Evolutionary conservation across 2,797 vertebrate genomes (phyloP), one percentile per base, ranked within the genome.

Genomic region (Ctenosaura bakeri): DNA sequence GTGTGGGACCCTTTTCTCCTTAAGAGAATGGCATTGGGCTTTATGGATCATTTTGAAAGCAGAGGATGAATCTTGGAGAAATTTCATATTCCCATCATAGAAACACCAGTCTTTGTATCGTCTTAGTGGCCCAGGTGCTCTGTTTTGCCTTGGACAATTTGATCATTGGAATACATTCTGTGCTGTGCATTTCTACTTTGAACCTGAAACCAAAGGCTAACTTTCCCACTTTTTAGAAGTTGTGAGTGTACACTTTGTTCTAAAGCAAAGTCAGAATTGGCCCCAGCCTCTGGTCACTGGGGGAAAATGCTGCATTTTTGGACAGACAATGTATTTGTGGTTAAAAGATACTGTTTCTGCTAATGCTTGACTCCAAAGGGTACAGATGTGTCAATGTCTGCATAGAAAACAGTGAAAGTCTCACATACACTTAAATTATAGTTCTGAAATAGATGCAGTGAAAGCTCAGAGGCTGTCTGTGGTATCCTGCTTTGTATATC

Each of bases 261-360:
- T 77, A 86, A 77, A 77, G 54, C 54, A 77, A 80, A 80, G 78
- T 79, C 24, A 90, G 50, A 78, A 54, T 24, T 88, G 29, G 29
- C 32, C 32, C 38, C 85, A 87, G 26, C 62, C 46, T 18, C n/a
- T 77, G 54, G 46, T 83, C 86, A 38, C 18, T 6, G n/a, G 42
- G 35, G 46, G 26, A 59, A 59, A 71, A 73, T 24, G n/a, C 38
- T 89, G 62, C 89, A 89, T 54, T 83, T 90, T 85, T 59, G 54
- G 78, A 18, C 22, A 84, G 85, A 29, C 85, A 62, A 87, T 54
- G 76, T 9, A 26, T 0, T 9, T 3, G 10, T 71, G 62, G 91
- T 87, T 82, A 84, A 84, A 80, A 89, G 82, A 13, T 52, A 52
- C 14, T 46, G 6, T 77, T 84, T 88, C 18, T 26, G 86, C 76